phyloP scores from a whole-genome alignment of 2,113 vertebrate species.

The Excalfactoria chinensis region DNA sequence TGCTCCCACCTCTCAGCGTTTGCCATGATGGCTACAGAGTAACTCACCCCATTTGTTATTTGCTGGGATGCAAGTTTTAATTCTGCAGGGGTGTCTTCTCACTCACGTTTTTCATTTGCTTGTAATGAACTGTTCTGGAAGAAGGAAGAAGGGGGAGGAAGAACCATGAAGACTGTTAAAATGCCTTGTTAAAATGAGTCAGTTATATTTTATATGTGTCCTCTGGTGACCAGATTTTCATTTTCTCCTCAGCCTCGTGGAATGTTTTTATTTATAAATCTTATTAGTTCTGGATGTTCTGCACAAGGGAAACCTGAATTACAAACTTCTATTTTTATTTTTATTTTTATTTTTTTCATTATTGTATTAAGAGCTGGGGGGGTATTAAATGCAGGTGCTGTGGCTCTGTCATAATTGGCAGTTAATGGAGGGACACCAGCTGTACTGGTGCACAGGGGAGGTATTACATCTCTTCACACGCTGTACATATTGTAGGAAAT shows the following conservation, averaged over 20 bases:
- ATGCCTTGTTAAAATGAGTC: constrained; percentile 41
- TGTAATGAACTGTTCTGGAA: not conserved
- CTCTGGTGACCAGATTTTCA: constrained; percentile 56
- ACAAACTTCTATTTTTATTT: not conserved
- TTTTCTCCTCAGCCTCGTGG: constrained; percentile 52
- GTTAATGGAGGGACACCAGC: constrained; percentile 59
- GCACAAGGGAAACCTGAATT: constrained; percentile 56
- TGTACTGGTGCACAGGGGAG: constrained; percentile 60
- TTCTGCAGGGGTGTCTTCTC: not conserved
- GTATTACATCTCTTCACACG: constrained; percentile 39
- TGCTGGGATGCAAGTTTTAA: not conserved
- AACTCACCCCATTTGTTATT: not conserved
- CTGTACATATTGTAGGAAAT: constrained; percentile 58
- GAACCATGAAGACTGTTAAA: not conserved
- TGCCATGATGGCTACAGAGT: not conserved
- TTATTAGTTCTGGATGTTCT: constrained; percentile 73
- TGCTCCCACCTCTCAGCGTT: not conserved
- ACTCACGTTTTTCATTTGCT: not conserved
- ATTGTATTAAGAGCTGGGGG: constrained; percentile 49
- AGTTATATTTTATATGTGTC: constrained; percentile 34
- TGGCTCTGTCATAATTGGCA: constrained; percentile 6
- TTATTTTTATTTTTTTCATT: not conserved
- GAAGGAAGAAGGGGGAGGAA: not conserved
- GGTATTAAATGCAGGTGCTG: constrained; percentile 73
- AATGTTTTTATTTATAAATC: constrained; percentile 75